phyloP scores from a whole-genome alignment of 2,888 invertebrate species.

The Euproctis similis region DNA sequence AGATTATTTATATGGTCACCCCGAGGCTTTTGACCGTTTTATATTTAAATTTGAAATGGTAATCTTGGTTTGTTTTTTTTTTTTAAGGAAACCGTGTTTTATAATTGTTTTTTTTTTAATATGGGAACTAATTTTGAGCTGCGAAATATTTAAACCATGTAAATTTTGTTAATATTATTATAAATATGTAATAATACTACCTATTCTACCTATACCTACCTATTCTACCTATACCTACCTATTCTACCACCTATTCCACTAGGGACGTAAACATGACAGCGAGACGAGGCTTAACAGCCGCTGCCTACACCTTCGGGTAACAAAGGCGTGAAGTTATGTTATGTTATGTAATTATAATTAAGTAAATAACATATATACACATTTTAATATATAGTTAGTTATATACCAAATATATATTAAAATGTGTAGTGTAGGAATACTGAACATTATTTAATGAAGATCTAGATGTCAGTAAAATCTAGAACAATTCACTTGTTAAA shows the following conservation, averaged over 20 bases:
- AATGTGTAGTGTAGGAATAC: no score
- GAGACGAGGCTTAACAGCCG: no score
- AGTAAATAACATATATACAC: not conserved
- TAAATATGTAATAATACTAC: not conserved
- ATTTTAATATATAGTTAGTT: not conserved
- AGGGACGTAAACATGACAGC: no score
- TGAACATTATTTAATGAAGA: no score
- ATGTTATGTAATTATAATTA: not conserved
- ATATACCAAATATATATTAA: no score
- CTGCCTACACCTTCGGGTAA: no score
- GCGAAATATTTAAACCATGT: not conserved
- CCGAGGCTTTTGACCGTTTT: conserved; percentile 48
- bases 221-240: no score
- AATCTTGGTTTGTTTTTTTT: conserved; percentile 28
- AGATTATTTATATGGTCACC: conserved; percentile 62
- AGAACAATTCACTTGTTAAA: no score
- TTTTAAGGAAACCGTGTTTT: conserved; percentile 6
- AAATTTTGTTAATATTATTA: conserved; percentile 1
- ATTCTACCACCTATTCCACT: no score
- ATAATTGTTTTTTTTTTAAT: conserved; percentile 11
- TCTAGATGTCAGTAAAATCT: no score
- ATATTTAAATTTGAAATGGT: conserved; percentile 19
- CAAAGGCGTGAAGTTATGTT: no score
- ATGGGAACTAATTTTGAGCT: conserved; percentile 1
- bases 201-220: no score